Evolutionary conservation across 2,113 vertebrate genomes (phyloP), one percentile per base, ranked within the genome.

Genomic region (Heterotilapia buettikoferi): DNA sequence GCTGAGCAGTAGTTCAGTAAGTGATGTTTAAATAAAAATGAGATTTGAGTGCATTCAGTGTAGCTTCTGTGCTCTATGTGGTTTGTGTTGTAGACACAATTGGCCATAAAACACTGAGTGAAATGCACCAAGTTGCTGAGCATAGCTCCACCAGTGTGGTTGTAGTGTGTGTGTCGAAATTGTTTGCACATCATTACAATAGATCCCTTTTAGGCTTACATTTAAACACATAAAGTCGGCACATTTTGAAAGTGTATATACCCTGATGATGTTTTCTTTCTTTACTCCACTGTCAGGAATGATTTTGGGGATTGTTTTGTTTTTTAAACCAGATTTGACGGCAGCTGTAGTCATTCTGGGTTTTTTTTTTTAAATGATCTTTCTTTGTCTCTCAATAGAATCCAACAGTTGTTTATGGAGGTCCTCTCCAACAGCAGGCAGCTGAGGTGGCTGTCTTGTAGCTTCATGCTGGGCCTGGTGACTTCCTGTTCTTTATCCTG

Each of bases 391-490:
- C 12, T 71, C 96, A 95, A 71, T 94, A 99, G 99, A 96, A 98
- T 99, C 93, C 98, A 99, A 76, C 98, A 97, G 92, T 94, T 99
- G 88, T 99, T 99, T 95, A 98, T 98, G 96, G 98, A 99, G 96
- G 95, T 99, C 94, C 82, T 99, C 94, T 97, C 98, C 81, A 99
- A 99, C 95, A 98, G 98, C 96, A 97, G 98, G 91, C 98, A 99
- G 96, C 94, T 99, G 86, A 97, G 97, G 93, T 98, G 98, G 98
- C 94, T 99, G 88, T 99, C 98, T 83, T 99, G 98, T 86, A 97
- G 98, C 82, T 99, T 99, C 95, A 99, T 99, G 98, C 96, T 99
- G 84, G 97, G 98, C 81, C 97, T 99, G 93, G 96, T 99, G 94
- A 99, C 99, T 86, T 97, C 99, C 76, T 96, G 97, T 87, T 98